Evolutionary conservation across 2,888 invertebrate species (phyloP).

Genomic region (Hypomecis atomaria): DNA sequence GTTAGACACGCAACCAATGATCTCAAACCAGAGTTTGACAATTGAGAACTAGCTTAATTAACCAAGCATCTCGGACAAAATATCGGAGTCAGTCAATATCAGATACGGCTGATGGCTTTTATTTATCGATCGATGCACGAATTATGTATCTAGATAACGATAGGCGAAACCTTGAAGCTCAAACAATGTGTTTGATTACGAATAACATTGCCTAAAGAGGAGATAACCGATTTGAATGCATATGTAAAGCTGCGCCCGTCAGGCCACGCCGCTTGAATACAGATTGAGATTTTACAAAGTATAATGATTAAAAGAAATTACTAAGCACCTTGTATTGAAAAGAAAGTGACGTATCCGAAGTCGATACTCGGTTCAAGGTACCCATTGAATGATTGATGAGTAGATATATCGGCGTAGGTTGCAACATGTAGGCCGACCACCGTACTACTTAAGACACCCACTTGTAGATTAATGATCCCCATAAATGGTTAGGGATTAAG

Average conservation of each 20-base stretch:
- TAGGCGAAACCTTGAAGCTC: constrained; percentile 47
- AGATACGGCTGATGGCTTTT: constrained; percentile 11
- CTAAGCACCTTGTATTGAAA: constrained; percentile 32
- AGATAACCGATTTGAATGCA: constrained; percentile 51
- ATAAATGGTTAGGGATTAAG: constrained; percentile 53
- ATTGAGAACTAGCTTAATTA: constrained; percentile 50
- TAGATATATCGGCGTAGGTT: constrained; percentile 72
- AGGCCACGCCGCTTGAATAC: constrained; percentile 43
- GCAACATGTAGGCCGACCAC: constrained; percentile 63
- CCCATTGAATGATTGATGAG: constrained; percentile 73
- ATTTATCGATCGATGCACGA: constrained; percentile 37
- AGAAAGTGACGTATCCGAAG: constrained; percentile 35
- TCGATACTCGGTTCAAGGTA: constrained; percentile 53
- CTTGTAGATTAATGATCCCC: constrained; percentile 61
- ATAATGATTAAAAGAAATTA: constrained; percentile 49
- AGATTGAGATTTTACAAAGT: constrained; percentile 45
- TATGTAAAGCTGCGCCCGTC: constrained; percentile 40
- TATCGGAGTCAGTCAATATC: constrained; percentile 32
- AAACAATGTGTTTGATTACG: constrained; percentile 43
- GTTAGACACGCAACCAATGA: constrained; percentile 77
- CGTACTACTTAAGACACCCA: constrained; percentile 69
- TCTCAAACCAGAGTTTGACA: constrained; percentile 61
- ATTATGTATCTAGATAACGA: constrained; percentile 40
- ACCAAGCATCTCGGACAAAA: constrained; percentile 17
- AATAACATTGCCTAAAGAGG: constrained; percentile 45